Evolutionary conservation across 2,888 invertebrate species (phyloP).

Genomic region (Mythimna ferrago): DNA sequence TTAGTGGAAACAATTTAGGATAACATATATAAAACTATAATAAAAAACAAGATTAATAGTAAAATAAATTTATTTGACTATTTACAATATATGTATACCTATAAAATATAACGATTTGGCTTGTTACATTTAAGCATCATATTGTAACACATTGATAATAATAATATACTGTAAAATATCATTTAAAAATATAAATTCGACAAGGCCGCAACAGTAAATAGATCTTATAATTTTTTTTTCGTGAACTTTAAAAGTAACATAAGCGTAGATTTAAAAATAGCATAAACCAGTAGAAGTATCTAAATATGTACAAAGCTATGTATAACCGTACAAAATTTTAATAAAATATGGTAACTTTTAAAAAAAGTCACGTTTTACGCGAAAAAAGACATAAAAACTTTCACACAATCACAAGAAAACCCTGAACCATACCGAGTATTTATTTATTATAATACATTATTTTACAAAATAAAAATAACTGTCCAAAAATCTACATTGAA

Average conservation of each 20-base stretch:
- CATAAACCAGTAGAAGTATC: slow-evolving; percentile 23
- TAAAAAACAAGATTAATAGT: slow-evolving; percentile 12
- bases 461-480: slow-evolving; percentile 18
- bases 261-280: slow-evolving; percentile 36
- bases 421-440: slow-evolving; percentile 46
- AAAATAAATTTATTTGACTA: slow-evolving; percentile 61
- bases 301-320: slow-evolving; percentile 58
- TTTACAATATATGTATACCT: slow-evolving; percentile 61
- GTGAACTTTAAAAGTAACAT: slow-evolving; percentile 2
- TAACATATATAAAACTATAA: background rate
- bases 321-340: slow-evolving; percentile 23
- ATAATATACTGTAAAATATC: slow-evolving; percentile 26
- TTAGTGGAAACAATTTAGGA: no score
- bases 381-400: slow-evolving; percentile 14
- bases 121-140: slow-evolving; percentile 51
- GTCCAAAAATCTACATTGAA: slow-evolving; percentile 21
- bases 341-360: slow-evolving; percentile 47
- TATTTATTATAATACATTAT: slow-evolving; percentile 17
- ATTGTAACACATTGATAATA: slow-evolving; percentile 33
- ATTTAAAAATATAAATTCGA: slow-evolving; percentile 31
- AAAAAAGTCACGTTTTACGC: slow-evolving; percentile 37
- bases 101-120: slow-evolving; percentile 62
- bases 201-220: slow-evolving; percentile 17
- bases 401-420: slow-evolving; percentile 50
- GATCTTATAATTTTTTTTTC: background rate